Conservation (phyloP, 2,113 vertebrate genomes). For the Phylloscopus trochiloides region DNA sequence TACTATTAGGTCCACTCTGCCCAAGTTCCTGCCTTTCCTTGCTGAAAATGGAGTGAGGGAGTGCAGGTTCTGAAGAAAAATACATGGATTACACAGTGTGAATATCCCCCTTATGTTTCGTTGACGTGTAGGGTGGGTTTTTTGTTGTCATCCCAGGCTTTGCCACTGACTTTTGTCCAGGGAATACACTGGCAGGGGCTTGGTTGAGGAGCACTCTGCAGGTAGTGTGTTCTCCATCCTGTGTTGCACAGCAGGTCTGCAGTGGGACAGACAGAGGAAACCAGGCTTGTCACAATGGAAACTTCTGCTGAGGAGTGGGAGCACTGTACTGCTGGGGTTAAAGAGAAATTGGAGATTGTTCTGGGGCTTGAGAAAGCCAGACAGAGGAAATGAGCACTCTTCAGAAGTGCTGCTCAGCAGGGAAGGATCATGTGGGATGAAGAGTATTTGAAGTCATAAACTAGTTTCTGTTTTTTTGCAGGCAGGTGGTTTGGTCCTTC, state of each 20-base stretch:
- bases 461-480: neutral
- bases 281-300: neutral
- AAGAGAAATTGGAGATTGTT: neutral
- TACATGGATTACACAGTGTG: neutral
- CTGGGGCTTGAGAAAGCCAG: neutral
- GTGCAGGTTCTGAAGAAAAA: neutral
- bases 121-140: fast-evolving
- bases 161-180: neutral
- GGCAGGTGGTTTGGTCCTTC: neutral
- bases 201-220: neutral
- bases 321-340: neutral
- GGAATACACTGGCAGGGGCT: neutral
- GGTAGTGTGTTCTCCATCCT: neutral
- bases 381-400: neutral
- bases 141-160: neutral
- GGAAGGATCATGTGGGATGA: neutral
- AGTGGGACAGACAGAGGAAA: neutral
- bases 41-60: neutral
- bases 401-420: neutral
- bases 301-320: neutral
- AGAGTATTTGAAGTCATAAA: neutral
- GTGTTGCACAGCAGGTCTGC: neutral
- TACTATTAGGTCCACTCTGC: neutral
- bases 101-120: neutral
- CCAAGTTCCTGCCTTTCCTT: neutral